phyloP scores from a whole-genome alignment of 2,888 invertebrate genomes.

The Volucella inanis region DNA sequence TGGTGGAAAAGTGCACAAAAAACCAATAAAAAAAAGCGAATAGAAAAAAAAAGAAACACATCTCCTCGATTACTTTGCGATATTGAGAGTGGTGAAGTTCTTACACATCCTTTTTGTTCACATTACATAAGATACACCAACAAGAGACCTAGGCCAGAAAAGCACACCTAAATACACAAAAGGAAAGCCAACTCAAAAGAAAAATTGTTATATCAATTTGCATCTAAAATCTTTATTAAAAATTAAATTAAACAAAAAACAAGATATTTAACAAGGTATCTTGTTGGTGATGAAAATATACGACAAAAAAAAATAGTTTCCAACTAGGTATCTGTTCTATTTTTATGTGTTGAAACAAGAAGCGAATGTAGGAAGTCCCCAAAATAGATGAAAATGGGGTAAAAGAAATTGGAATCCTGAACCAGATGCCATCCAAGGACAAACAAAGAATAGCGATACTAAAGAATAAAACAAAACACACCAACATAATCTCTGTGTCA shows the following conservation, averaged over 20 bases:
- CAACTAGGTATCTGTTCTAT: constrained; percentile 47
- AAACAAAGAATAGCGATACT: constrained; percentile 48
- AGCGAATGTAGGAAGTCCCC: constrained; percentile 14
- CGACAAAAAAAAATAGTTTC: constrained; percentile 23
- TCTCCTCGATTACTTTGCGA: constrained; percentile 51
- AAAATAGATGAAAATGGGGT: constrained; percentile 19
- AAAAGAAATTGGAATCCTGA: constrained; percentile 35
- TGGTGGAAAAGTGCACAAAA: constrained; percentile 27
- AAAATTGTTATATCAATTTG: constrained; percentile 7
- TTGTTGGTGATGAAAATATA: constrained; percentile 20
- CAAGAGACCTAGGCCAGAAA: constrained; percentile 55
- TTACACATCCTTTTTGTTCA: constrained; percentile 64
- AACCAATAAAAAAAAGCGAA: constrained; percentile 1
- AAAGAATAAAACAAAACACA: constrained; percentile 58
- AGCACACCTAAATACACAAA: constrained; percentile 25
- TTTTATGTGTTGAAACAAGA: constrained; percentile 36
- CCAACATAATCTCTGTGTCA: constrained; percentile 65
- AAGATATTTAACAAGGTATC: constrained; percentile 33
- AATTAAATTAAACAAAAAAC: constrained; percentile 20
- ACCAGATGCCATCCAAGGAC: constrained; percentile 68
- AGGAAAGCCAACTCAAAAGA: constrained; percentile 19
- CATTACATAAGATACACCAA: constrained; percentile 72
- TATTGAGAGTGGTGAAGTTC: constrained; percentile 64
- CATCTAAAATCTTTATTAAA: constrained; percentile 9
- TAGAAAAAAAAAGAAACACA: constrained; percentile 16